These are phyloP conservation scores for Stichopus chloronotus DNA, from an alignment of 35 echinoderm and acorn worm genomes.

Conservation along the genomic window DNA sequence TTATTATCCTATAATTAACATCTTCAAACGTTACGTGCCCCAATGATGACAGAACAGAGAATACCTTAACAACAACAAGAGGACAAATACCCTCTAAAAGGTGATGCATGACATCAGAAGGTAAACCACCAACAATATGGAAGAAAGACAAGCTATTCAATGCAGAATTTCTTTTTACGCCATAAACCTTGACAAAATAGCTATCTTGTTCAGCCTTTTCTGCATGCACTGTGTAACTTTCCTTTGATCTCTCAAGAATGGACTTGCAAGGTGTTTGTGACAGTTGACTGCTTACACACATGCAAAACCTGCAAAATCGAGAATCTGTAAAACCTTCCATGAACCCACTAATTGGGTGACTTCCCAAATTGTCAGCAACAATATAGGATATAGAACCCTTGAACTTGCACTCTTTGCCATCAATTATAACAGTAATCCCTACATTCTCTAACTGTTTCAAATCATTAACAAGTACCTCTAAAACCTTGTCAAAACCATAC, in stretches of 20 bases:
- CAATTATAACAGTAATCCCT: not conserved
- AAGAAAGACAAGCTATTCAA: not conserved
- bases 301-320: conserved; percentile 9
- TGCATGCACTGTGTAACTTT: not conserved
- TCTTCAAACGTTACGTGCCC: not conserved
- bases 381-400: not conserved
- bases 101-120: not conserved
- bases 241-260: not conserved
- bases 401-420: not conserved
- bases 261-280: not conserved
- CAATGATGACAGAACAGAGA: not conserved
- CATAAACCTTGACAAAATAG: not conserved
- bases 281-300: not conserved
- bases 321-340: not conserved
- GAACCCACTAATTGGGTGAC: conserved; percentile 5
- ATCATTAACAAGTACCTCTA: not conserved
- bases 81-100: not conserved
- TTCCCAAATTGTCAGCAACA: not conserved
- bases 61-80: not conserved
- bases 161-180: not conserved
- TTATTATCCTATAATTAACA: not conserved
- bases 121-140: not conserved
- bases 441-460: not conserved
- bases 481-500: not conserved
- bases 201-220: not conserved